Evolutionary conservation across 2,113 vertebrate species (phyloP).

Genomic region (human): DNA sequence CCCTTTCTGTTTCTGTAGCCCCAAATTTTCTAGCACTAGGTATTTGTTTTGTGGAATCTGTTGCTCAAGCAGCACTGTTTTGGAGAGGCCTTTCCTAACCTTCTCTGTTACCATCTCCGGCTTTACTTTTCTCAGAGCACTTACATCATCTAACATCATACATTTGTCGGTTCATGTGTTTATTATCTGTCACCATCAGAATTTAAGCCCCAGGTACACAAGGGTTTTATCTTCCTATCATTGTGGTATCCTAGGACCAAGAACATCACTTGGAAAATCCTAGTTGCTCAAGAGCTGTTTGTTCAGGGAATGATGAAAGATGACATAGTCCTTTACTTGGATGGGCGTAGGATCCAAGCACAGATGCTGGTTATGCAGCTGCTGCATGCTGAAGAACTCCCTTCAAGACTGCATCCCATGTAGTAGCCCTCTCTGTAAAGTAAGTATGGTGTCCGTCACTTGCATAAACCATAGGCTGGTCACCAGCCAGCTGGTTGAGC

Average conservation of each 20-base stretch:
- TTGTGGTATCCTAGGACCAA: background rate
- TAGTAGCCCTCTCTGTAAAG: background rate
- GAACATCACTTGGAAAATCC: background rate
- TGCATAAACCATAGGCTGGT: background rate
- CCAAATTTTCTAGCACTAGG: background rate
- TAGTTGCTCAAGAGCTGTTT: background rate
- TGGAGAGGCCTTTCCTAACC: background rate
- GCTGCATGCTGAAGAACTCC: rapidly evolving
- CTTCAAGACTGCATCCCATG: rapidly evolving
- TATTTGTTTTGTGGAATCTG: background rate
- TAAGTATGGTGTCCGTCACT: background rate
- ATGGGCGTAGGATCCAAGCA: rapidly evolving
- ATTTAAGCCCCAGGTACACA: background rate
- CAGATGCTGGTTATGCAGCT: background rate
- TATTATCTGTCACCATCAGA: background rate
- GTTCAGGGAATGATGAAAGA: background rate
- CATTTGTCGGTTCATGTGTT: background rate
- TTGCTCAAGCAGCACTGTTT: background rate
- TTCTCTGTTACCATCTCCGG: background rate
- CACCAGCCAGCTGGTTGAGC: background rate
- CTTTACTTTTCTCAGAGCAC: background rate
- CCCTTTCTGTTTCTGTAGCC: background rate
- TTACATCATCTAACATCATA: rapidly evolving
- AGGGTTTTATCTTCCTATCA: background rate
- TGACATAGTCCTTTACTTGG: background rate